Evolutionary conservation across 2,888 invertebrate species (phyloP).

Genomic region (Panzeria rudis): DNA sequence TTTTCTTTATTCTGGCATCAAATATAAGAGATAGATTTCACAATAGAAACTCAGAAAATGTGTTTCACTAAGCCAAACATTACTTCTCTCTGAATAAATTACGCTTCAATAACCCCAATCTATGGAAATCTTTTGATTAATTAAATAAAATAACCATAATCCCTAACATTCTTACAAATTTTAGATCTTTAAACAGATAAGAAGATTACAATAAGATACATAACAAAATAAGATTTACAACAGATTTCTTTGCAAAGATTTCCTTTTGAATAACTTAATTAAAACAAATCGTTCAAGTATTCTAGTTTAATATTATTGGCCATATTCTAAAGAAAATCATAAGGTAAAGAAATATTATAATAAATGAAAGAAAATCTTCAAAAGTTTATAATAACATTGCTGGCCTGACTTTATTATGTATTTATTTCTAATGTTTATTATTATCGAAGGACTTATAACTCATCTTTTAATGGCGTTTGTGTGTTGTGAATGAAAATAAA

Average conservation of each 20-base stretch:
- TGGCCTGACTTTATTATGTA: background rate
- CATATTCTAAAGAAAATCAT: background rate
- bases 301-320: no score
- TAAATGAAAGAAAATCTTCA: background rate
- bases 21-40: no score
- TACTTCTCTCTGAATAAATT: background rate
- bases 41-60: no score
- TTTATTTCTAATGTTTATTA: conserved; percentile 30
- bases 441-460: conserved; percentile 28
- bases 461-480: conserved; percentile 32
- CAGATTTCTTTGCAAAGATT: background rate
- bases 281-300: background rate
- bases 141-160: no score
- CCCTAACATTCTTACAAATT: background rate
- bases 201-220: background rate
- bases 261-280: background rate
- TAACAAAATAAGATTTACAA: background rate
- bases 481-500: background rate
- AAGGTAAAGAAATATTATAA: background rate
- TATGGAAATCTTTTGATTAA: no score
- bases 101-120: background rate
- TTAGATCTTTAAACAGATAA: background rate
- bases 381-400: conserved; percentile 7
- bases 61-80: no score
- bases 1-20: no score